phyloP scores from a whole-genome alignment of 2,113 vertebrate species.

The Piprites chloris region DNA sequence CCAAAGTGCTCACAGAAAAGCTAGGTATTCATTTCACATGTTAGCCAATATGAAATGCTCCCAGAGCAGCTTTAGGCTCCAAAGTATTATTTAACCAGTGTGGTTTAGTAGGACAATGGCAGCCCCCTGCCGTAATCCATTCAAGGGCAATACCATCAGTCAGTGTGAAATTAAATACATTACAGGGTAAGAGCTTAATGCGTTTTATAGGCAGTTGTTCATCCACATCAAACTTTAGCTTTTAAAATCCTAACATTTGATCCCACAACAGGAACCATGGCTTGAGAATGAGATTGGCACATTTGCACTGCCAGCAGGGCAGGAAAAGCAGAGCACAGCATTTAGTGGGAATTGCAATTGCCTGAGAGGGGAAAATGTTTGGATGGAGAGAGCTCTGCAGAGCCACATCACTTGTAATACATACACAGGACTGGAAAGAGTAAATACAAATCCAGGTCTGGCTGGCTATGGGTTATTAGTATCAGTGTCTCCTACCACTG shows the following conservation, averaged over 20 bases:
- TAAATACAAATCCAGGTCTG: background rate
- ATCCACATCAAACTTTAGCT: slow-evolving; percentile 93
- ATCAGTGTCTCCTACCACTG: background rate
- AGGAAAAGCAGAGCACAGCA: slow-evolving; percentile 30
- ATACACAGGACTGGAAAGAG: background rate
- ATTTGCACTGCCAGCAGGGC: slow-evolving; percentile 60
- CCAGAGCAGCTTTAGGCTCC: slow-evolving; percentile 64
- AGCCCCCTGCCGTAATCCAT: slow-evolving; percentile 77
- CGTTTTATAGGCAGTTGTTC: slow-evolving; percentile 94
- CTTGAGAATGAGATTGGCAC: slow-evolving; percentile 69
- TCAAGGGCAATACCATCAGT: slow-evolving; percentile 86
- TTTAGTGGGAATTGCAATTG: slow-evolving; percentile 42
- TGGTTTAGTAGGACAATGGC: slow-evolving; percentile 75
- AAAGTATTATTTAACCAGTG: slow-evolving; percentile 74
- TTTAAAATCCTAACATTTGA: slow-evolving; percentile 92
- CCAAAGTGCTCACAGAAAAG: slow-evolving; percentile 56
- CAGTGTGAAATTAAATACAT: slow-evolving; percentile 98
- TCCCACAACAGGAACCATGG: slow-evolving; percentile 82
- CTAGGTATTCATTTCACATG: slow-evolving; percentile 67
- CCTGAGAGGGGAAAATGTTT: slow-evolving; percentile 30
- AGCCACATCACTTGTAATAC: background rate
- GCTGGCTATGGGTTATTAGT: background rate
- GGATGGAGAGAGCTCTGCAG: slow-evolving; percentile 40
- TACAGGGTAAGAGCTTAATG: slow-evolving; percentile 89
- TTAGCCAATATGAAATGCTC: slow-evolving; percentile 63